These are phyloP conservation scores for Brachionus manjavacas DNA, from an alignment of 1,140 invertebrate species.

Conservation along the genomic window DNA sequence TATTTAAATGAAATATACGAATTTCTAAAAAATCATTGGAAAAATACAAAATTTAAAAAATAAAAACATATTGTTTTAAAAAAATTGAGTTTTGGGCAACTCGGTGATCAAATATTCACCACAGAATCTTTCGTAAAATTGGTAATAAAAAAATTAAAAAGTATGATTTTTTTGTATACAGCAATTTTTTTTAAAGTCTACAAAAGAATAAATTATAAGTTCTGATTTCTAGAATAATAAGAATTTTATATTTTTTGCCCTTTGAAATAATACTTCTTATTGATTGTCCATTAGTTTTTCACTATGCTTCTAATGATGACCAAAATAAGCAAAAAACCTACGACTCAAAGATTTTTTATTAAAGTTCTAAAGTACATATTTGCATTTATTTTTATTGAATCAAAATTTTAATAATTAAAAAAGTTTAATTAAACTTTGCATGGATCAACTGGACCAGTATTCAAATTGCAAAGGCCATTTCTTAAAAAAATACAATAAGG, in stretches of 20 bases:
- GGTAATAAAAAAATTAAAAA: background rate
- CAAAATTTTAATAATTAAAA: background rate
- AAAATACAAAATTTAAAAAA: background rate
- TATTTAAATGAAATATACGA: background rate
- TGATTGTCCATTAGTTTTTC: too few species aligned
- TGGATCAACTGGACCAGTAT: constrained; percentile 14
- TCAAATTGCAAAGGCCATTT: constrained; percentile 1
- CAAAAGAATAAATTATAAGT: too few species aligned
- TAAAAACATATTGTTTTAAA: background rate
- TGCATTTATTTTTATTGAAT: background rate
- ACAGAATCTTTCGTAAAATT: background rate
- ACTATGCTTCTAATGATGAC: too few species aligned
- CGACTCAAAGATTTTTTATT: too few species aligned
- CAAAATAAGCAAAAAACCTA: too few species aligned
- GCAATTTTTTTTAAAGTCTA: background rate
- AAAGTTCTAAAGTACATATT: background rate
- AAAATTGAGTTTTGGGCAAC: background rate
- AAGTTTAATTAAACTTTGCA: constrained; percentile 4
- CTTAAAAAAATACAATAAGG: background rate
- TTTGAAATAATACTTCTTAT: too few species aligned
- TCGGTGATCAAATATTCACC: background rate
- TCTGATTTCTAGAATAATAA: too few species aligned
- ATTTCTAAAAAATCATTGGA: background rate
- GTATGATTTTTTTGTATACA: background rate
- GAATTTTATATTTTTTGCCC: too few species aligned